Evolutionary conservation across 2,797 vertebrate genomes (phyloP).

Genomic region (Pachyuromys duprasi): DNA sequence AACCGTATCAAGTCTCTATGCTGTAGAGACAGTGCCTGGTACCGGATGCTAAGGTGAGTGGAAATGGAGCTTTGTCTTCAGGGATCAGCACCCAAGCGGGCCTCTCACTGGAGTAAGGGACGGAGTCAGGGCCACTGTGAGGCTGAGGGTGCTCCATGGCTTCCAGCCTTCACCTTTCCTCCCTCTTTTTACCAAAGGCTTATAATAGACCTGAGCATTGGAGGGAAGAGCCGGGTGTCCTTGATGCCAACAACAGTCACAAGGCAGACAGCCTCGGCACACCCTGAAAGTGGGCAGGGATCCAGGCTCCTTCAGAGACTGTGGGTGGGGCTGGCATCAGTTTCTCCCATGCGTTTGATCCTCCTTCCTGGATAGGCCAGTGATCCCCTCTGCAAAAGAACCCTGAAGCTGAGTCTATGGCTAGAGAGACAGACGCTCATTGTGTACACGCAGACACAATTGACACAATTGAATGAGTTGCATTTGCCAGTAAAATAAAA

Average conservation of each 20-base stretch:
- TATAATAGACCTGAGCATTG: accelerated
- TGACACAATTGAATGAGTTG: accelerated
- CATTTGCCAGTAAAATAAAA: background rate
- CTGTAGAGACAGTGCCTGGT: background rate
- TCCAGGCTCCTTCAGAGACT: background rate
- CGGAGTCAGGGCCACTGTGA: accelerated
- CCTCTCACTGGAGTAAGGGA: accelerated
- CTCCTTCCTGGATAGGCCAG: background rate
- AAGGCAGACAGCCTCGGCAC: no score
- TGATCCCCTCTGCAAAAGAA: background rate
- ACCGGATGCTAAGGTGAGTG: background rate
- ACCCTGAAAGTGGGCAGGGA: background rate
- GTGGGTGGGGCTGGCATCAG: background rate
- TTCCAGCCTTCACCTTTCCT: background rate
- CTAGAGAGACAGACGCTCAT: background rate
- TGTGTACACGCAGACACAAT: no score
- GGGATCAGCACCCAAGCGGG: accelerated
- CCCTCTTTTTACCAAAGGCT: no score
- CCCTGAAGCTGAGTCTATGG: background rate
- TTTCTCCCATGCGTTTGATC: no score
- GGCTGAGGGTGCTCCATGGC: background rate
- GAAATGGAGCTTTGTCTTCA: accelerated
- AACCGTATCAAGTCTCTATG: background rate
- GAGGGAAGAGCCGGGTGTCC: accelerated
- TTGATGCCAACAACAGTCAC: background rate